These are phyloP conservation scores for Elegia similella DNA, from an alignment of 2,888 invertebrate species.

Conservation along the genomic window DNA sequence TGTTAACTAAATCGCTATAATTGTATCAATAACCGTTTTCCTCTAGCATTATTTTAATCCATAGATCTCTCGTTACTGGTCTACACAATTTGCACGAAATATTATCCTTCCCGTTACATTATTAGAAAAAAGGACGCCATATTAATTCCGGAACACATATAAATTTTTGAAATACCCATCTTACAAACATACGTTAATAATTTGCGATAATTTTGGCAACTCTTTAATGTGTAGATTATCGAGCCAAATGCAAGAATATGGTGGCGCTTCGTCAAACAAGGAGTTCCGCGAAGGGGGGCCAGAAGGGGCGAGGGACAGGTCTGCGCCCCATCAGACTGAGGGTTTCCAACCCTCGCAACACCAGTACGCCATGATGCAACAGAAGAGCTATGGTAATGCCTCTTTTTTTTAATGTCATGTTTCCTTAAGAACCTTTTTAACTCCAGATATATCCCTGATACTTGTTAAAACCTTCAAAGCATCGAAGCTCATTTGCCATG, in stretches of 20 bases:
- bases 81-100: not conserved
- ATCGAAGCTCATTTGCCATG: too few relatives aligned
- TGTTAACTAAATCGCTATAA: not conserved
- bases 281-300: constrained; percentile 55
- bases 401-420: constrained; percentile 17
- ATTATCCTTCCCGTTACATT: not conserved
- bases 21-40: not conserved
- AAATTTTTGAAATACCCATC: not conserved
- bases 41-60: not conserved
- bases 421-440: too few relatives aligned
- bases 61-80: not conserved
- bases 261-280: constrained; percentile 60
- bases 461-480: too few relatives aligned
- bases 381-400: constrained; percentile 61
- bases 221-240: constrained; percentile 34
- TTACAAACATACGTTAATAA: too few relatives aligned
- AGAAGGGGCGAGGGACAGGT: constrained; percentile 43
- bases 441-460: too few relatives aligned
- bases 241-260: constrained; percentile 78
- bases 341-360: constrained; percentile 43
- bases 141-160: not conserved
- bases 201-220: too few relatives aligned
- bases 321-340: constrained; percentile 44
- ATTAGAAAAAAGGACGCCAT: not conserved
- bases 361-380: constrained; percentile 58